Conservation (phyloP, 1,140 invertebrate species). For the Drosophila azteca region DNA sequence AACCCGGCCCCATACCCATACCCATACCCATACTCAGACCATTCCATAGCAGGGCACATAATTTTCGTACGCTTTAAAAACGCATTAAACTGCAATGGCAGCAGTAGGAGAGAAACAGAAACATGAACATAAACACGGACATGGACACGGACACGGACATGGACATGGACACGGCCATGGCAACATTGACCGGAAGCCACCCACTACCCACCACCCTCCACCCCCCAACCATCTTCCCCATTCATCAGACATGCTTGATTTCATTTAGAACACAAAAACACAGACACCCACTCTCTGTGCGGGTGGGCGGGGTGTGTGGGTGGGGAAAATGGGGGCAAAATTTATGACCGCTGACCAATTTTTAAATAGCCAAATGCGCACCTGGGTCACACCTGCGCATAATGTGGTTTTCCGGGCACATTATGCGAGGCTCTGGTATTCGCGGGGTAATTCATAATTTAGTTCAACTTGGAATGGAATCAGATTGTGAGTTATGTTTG, state of each 20-base stretch:
- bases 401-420: constrained; percentile 56
- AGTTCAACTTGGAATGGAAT: no score
- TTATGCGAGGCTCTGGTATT: no score
- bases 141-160: constrained; percentile 18
- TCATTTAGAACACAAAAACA: constrained; percentile 39
- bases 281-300: neutral
- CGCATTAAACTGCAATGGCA: constrained; percentile 65
- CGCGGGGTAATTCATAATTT: no score
- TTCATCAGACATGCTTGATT: constrained; percentile 47
- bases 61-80: constrained; percentile 59
- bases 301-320: no score
- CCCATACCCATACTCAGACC: no score
- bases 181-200: constrained; percentile 16
- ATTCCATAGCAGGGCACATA: constrained; percentile 20
- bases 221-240: neutral
- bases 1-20: neutral
- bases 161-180: neutral
- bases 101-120: constrained; percentile 23
- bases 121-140: constrained; percentile 47
- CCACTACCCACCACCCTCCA: constrained; percentile 1
- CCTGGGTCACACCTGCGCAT: constrained; percentile 79
- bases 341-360: constrained; percentile 76
- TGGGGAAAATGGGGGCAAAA: constrained; percentile 35
- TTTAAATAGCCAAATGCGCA: constrained; percentile 77
- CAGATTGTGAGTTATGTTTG: no score